A percentile compares a stretch with the other conserved stretches of the same genome.
Conservation (phyloP, 64 coral and sea anemone species). For the Catalaphyllia jardinei region DNA sequence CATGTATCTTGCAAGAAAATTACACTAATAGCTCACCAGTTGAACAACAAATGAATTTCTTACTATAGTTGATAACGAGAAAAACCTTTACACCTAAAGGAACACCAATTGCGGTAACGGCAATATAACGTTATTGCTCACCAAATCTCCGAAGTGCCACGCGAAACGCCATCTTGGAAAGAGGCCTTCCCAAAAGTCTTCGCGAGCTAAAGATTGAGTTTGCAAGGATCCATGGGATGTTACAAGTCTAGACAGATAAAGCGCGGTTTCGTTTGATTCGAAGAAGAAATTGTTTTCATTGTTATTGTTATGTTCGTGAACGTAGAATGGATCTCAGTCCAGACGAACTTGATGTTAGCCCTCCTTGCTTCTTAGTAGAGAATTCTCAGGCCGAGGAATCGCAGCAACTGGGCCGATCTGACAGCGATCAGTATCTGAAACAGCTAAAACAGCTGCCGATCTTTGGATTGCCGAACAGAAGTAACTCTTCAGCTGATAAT, state of each 20-base stretch:
- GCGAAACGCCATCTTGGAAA: conserved; percentile 99
- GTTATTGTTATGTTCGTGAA: background rate
- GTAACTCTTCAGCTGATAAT: background rate
- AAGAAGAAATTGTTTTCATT: conserved; percentile 23
- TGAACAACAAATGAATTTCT: background rate
- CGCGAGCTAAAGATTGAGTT: conserved; percentile 2
- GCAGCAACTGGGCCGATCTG: background rate
- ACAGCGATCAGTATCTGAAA: conserved; percentile 8
- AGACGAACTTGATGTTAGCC: conserved; percentile 65
- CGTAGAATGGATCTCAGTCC: conserved; percentile 73
- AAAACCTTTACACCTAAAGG: background rate
- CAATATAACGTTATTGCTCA: conserved; percentile 35
- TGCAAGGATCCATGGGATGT: conserved; percentile 45
- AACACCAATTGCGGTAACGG: too few species aligned
- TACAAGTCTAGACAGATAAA: conserved; percentile 12
- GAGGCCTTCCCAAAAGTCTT: conserved; percentile 51
- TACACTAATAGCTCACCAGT: background rate
- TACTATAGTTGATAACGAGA: background rate
- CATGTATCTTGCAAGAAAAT: too few species aligned
- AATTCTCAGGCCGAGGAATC: conserved; percentile 69
- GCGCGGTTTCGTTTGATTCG: conserved; percentile 52
- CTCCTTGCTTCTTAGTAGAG: conserved; percentile 81
- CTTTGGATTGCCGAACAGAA: background rate
- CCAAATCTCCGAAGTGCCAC: conserved; percentile 86
- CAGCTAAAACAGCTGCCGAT: conserved; percentile 8